Conservation (phyloP, 2,797 vertebrate genomes). For the Eupleurogrammus muticus region DNA sequence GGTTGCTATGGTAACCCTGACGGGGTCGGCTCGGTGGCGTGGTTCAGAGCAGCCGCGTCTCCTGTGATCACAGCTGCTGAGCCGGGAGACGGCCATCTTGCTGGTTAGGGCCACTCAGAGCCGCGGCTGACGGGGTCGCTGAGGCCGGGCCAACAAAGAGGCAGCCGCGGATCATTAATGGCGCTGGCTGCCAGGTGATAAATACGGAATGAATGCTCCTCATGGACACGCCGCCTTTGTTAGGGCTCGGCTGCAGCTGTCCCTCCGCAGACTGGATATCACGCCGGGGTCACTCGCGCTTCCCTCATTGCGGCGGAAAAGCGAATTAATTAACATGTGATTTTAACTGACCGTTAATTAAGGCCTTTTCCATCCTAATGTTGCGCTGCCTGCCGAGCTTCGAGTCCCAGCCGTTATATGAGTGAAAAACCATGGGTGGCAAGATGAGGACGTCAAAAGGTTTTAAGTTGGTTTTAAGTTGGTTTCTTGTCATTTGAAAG, state of each 20-base stretch:
- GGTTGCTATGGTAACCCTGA: slow-evolving; percentile 78
- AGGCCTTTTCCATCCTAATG: not conserved
- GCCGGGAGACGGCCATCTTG: slow-evolving; percentile 12
- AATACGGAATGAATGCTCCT: slow-evolving; percentile 25
- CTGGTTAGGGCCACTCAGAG: slow-evolving; percentile 12
- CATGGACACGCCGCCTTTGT: not conserved
- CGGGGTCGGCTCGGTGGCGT: slow-evolving; percentile 28
- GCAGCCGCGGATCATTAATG: slow-evolving; percentile 38
- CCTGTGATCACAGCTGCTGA: slow-evolving; percentile 18
- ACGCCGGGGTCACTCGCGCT: slow-evolving; percentile 4
- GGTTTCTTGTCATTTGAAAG: too few relatives aligned
- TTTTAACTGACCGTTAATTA: not conserved
- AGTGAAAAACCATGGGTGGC: too few relatives aligned
- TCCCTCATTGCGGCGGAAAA: not conserved
- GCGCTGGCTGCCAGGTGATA: slow-evolving; percentile 37
- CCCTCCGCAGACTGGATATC: slow-evolving; percentile 4
- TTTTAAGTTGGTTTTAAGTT: too few relatives aligned
- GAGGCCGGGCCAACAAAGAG: slow-evolving; percentile 15
- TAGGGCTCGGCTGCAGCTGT: not conserved
- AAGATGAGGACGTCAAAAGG: too few relatives aligned
- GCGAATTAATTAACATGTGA: slow-evolving; percentile 2
- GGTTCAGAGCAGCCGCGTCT: slow-evolving; percentile 38
- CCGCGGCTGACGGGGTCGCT: not conserved
- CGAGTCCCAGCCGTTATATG: not conserved
- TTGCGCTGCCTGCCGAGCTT: not conserved